A percentile compares a stretch with the other conserved stretches of the same genome.
phyloP scores from a whole-genome alignment of 1,140 invertebrate genomes.

The Sipha flava region DNA sequence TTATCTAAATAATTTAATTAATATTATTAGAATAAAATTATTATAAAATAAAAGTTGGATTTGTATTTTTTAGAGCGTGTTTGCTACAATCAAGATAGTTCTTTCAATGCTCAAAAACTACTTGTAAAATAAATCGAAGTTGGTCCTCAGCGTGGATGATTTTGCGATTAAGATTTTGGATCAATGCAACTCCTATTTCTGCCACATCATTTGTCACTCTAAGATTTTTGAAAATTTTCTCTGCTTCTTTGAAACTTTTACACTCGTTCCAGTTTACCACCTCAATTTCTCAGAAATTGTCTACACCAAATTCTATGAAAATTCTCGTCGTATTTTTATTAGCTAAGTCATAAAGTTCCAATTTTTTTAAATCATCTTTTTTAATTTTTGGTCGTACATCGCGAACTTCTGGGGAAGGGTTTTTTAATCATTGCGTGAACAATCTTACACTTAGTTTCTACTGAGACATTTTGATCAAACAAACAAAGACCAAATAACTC shows the following conservation, averaged over 20 bases:
- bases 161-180: constrained; percentile 36
- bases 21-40: background rate
- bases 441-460: background rate
- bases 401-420: background rate
- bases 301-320: background rate
- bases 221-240: constrained; percentile 36
- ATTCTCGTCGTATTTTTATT: background rate
- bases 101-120: background rate
- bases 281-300: background rate
- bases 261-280: background rate
- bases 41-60: background rate
- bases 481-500: background rate
- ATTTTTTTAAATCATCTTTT: background rate
- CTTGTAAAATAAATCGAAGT: constrained; percentile 17
- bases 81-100: background rate
- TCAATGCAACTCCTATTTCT: constrained; percentile 38
- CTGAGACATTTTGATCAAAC: background rate
- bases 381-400: background rate
- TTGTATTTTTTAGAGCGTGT: background rate
- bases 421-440: background rate
- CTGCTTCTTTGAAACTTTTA: background rate
- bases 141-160: constrained; percentile 35
- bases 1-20: too few species aligned
- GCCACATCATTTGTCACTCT: constrained; percentile 38
- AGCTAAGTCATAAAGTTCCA: background rate